Evolutionary conservation across 2,888 invertebrate species (phyloP).

Genomic region (Eubasilissa splendida): DNA sequence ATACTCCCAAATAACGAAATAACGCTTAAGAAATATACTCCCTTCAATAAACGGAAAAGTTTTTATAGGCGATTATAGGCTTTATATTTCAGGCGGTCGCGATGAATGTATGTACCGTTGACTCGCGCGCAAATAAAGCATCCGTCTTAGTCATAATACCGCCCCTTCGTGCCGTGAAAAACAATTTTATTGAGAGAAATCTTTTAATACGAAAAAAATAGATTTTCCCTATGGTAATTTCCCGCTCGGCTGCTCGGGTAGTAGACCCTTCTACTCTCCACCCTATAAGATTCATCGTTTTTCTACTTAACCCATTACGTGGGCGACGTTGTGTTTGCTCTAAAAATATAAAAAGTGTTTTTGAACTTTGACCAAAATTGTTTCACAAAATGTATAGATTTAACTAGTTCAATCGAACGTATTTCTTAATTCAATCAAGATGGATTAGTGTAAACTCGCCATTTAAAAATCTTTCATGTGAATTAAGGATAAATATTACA

Average conservation of each 20-base stretch:
- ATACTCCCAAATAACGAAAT: neutral
- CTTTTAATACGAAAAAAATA: slow-evolving; percentile 49
- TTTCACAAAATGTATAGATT: no score
- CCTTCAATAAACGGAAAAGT: slow-evolving; percentile 8
- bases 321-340: no score
- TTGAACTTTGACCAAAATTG: no score
- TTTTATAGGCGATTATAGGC: slow-evolving; percentile 21
- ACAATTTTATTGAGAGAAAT: slow-evolving; percentile 49
- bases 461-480: no score
- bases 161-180: slow-evolving; percentile 40
- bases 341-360: no score
- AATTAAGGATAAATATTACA: no score
- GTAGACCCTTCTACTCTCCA: no score
- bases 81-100: slow-evolving; percentile 30
- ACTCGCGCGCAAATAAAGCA: slow-evolving; percentile 34
- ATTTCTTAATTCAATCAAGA: no score
- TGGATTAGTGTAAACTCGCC: no score
- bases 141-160: slow-evolving; percentile 45
- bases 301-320: no score
- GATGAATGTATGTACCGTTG: neutral
- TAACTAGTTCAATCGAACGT: no score
- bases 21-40: slow-evolving; percentile 6
- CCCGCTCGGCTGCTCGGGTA: slow-evolving; percentile 13
- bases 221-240: slow-evolving; percentile 52
- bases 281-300: no score